A percentile compares a stretch with the other conserved stretches of the same genome.
These are phyloP conservation scores for Sminthurides aquaticus DNA, from an alignment of 2,888 invertebrate genomes.

Conservation along the genomic window DNA sequence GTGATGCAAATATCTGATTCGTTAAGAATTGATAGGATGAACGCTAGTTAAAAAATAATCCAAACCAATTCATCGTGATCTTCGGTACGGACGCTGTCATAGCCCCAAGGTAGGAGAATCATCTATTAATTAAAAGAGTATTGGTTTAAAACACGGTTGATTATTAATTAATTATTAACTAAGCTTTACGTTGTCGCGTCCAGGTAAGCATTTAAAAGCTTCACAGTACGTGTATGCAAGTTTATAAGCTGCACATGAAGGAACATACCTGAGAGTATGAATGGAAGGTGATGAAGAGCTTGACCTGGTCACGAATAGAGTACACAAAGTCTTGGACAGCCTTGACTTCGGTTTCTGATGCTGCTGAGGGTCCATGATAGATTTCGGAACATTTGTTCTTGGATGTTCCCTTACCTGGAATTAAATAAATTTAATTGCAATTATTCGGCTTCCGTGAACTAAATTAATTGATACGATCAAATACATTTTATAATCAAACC, in stretches of 20 bases:
- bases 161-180: no score
- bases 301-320: slow-evolving; percentile 44
- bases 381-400: slow-evolving; percentile 65
- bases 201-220: no score
- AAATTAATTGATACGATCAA: no score
- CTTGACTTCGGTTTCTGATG: slow-evolving; percentile 70
- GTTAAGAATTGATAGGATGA: neutral
- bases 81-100: slow-evolving; percentile 32
- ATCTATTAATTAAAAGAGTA: slow-evolving; percentile 43
- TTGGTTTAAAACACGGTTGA: no score
- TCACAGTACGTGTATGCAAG: no score
- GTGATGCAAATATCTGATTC: neutral
- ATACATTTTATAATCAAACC: no score
- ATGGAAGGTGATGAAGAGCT: slow-evolving; percentile 58
- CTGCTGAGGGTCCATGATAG: slow-evolving; percentile 63
- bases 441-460: no score
- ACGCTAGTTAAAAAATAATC: neutral
- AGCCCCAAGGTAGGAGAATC: slow-evolving; percentile 57
- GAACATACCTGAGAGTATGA: slow-evolving; percentile 60
- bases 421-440: neutral
- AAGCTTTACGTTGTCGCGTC: no score
- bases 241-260: no score
- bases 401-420: slow-evolving; percentile 55
- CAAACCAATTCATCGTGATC: slow-evolving; percentile 34
- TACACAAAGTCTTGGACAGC: slow-evolving; percentile 60